Percentiles rank a stretch among this genome's conserved stretches.
These are phyloP conservation scores for Drosophila neonasuta DNA, from an alignment of 2,888 invertebrate genomes.

Conservation along the genomic window DNA sequence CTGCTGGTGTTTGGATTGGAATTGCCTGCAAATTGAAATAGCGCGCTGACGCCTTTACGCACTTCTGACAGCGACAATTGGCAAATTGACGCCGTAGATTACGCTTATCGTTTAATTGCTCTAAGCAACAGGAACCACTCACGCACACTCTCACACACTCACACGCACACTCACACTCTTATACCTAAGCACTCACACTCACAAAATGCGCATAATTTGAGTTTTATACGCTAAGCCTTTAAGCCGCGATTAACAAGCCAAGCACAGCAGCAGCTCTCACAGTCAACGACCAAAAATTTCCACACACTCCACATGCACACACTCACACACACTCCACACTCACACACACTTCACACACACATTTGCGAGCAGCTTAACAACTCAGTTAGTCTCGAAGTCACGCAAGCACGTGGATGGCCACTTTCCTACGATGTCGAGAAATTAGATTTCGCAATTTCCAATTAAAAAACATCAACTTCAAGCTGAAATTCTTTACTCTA, in stretches of 20 bases:
- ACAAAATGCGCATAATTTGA: conserved; percentile 66
- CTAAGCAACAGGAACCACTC: conserved; percentile 68
- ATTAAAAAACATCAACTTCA: conserved; percentile 1
- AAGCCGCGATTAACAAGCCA: conserved; percentile 67
- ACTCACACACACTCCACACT: no score
- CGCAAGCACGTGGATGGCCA: conserved; percentile 5
- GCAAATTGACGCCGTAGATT: conserved; percentile 69
- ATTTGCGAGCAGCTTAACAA: background rate
- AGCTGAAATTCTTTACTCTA: no score
- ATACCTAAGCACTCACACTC: conserved; percentile 8
- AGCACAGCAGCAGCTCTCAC: conserved; percentile 27
- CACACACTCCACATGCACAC: no score
- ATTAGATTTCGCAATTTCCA: conserved; percentile 5
- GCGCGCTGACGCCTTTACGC: conserved; percentile 69
- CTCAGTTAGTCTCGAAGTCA: background rate
- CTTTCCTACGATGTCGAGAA: background rate
- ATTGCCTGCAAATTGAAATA: conserved; percentile 70
- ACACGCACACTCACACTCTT: conserved; percentile 10
- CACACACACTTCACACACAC: no score
- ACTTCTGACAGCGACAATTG: conserved; percentile 69
- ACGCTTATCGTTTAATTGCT: conserved; percentile 75
- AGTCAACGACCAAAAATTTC: no score
- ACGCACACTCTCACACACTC: conserved; percentile 19
- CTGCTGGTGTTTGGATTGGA: conserved; percentile 15
- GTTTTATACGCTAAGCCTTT: conserved; percentile 77